Evolutionary conservation across 2,113 vertebrate species (phyloP).

Genomic region (Galemys pyrenaicus): DNA sequence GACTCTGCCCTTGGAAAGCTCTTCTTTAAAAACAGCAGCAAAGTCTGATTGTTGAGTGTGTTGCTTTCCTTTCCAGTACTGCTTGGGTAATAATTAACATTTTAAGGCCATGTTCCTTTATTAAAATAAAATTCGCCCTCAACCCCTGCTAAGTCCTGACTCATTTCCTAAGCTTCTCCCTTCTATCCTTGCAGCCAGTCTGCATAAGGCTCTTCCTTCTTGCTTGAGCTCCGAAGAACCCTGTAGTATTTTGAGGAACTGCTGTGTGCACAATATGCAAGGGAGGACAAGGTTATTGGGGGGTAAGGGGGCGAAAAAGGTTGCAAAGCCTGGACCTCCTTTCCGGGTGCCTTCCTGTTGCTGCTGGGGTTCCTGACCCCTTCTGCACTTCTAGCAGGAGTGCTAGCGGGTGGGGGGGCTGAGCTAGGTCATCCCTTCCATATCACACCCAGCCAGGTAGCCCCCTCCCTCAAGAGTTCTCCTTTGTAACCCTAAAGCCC

Average conservation of each 20-base stretch:
- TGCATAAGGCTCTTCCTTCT: accelerated
- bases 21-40: not conserved
- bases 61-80: not conserved
- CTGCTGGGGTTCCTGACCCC: no score
- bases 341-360: not conserved
- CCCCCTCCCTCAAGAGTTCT: not conserved
- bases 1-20: not conserved
- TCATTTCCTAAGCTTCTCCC: not conserved
- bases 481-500: not conserved
- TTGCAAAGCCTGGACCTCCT: not conserved
- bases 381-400: no score
- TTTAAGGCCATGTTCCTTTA: not conserved
- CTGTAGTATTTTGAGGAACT: not conserved
- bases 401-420: not conserved
- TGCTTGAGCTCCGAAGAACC: not conserved
- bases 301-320: not conserved
- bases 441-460: not conserved
- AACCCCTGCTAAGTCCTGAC: not conserved
- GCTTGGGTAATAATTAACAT: not conserved
- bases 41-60: not conserved
- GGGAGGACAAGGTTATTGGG: not conserved
- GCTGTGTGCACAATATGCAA: not conserved
- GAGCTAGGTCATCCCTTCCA: no score
- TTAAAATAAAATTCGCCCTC: not conserved
- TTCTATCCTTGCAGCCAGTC: not conserved